Evolutionary conservation across 2,113 vertebrate species (phyloP).

Genomic region (Syngnathus scovelli): DNA sequence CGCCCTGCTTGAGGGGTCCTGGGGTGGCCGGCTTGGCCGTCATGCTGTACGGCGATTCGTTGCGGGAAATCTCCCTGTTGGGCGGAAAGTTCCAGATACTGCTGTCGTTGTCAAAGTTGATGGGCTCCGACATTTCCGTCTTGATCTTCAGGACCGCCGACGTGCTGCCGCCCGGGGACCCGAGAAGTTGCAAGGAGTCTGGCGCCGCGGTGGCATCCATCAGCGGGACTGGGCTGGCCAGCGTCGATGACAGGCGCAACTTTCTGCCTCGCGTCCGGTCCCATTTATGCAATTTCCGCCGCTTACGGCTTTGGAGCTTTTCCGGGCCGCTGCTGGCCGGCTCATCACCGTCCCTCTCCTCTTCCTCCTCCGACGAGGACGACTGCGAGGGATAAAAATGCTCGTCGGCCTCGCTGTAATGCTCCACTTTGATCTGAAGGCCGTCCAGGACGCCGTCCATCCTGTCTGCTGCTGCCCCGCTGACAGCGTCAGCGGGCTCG

Average conservation of each 20-base stretch:
- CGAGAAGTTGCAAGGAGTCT: conserved; percentile 80
- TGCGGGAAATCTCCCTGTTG: conserved; percentile 96
- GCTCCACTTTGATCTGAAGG: conserved; percentile 96
- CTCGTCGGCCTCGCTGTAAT: conserved; percentile 88
- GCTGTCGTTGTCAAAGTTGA: conserved; percentile 99
- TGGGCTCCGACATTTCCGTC: conserved; percentile 96
- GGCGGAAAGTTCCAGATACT: conserved; percentile 99
- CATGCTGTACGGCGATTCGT: conserved; percentile 98
- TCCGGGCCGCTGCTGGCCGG: conserved; percentile 71
- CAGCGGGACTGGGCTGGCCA: conserved; percentile 78
- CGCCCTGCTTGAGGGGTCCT: conserved; percentile 77
- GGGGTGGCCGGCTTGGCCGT: conserved; percentile 86
- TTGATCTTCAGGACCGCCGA: conserved; percentile 97
- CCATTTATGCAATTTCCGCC: conserved; percentile 95
- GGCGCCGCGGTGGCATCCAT: conserved; percentile 73
- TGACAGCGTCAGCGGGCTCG: conserved; percentile 78
- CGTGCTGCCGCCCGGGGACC: conserved; percentile 72
- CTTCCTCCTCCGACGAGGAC: conserved; percentile 85
- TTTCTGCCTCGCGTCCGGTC: conserved; percentile 79
- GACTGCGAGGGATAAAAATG: conserved; percentile 82
- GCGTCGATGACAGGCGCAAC: conserved; percentile 78
- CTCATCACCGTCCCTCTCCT: conserved; percentile 79
- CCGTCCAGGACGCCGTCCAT: conserved; percentile 69
- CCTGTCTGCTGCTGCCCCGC: conserved; percentile 46
- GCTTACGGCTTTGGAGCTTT: conserved; percentile 86